These are phyloP conservation scores for Danionella dracula DNA, from an alignment of 2,797 vertebrate species.

Conservation along the genomic window DNA sequence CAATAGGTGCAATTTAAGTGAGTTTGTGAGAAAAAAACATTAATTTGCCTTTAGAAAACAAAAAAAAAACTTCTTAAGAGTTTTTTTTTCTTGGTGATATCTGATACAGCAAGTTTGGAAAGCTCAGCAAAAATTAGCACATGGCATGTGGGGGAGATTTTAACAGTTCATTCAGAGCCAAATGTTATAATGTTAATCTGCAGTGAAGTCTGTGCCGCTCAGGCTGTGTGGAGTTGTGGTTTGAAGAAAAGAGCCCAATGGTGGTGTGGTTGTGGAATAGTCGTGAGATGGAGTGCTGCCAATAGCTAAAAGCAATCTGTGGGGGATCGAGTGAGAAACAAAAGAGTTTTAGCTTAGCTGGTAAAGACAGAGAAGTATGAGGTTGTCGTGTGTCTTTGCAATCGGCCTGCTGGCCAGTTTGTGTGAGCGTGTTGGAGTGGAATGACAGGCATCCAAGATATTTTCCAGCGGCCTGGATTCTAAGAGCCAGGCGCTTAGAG, in stretches of 20 bases:
- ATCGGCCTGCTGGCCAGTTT: conserved; percentile 38
- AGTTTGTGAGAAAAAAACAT: too few species aligned
- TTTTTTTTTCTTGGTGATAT: too few species aligned
- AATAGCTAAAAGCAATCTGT: conserved; percentile 16
- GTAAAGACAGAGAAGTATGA: conserved; percentile 31
- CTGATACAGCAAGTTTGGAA: too few species aligned
- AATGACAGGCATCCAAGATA: conserved; percentile 73
- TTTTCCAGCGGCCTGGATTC: conserved; percentile 67
- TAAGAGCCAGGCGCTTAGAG: conserved; percentile 46
- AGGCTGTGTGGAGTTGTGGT: conserved; percentile 35
- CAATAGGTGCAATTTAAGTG: too few species aligned
- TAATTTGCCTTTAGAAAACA: too few species aligned
- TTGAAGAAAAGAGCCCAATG: conserved; percentile 39
- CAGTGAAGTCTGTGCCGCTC: conserved; percentile 27
- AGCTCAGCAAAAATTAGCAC: not conserved
- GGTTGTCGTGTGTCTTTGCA: conserved; percentile 22
- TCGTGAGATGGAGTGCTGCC: conserved; percentile 15
- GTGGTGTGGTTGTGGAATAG: conserved; percentile 30
- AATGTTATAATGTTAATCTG: conserved; percentile 29
- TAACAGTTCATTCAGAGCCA: conserved; percentile 7
- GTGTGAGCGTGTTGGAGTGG: conserved; percentile 53
- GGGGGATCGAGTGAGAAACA: conserved; percentile 26
- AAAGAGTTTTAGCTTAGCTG: conserved; percentile 25
- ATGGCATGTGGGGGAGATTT: not conserved
- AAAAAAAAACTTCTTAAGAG: too few species aligned